A percentile compares a stretch with the other conserved stretches of the same genome.
Conservation (phyloP, 2,113 vertebrate genomes). For the Callithrix jacchus region DNA sequence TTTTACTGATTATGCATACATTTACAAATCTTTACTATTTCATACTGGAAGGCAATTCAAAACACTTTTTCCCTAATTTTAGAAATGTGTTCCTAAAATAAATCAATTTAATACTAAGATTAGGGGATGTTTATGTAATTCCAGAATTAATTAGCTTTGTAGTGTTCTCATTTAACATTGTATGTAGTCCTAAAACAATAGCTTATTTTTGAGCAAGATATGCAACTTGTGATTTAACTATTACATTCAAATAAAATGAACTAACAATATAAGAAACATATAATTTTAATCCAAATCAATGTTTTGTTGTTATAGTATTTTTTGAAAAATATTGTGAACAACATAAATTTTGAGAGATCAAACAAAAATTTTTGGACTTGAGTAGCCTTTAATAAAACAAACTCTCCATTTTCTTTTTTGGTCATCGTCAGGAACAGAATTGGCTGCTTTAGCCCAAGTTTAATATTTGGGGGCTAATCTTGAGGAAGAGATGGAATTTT, state of each 20-base stretch:
- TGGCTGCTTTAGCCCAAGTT: not conserved
- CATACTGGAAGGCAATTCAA: not conserved
- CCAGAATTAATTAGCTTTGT: not conserved
- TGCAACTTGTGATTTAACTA: not conserved
- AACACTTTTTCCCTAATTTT: not conserved
- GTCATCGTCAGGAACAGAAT: conserved; percentile 8
- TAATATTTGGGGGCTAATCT: not conserved
- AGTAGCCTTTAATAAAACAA: not conserved
- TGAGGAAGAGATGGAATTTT: not conserved
- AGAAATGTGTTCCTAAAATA: not conserved
- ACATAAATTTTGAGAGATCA: not conserved
- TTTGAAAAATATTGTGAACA: not conserved
- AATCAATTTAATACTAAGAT: not conserved
- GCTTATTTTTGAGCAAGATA: not conserved
- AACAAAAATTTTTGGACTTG: not conserved
- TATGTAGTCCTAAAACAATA: not conserved
- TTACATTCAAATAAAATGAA: not conserved
- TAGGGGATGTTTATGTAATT: not conserved
- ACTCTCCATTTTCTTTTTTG: not conserved
- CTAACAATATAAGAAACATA: not conserved
- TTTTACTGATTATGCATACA: not conserved
- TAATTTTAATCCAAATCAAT: not conserved
- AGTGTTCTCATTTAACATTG: not conserved
- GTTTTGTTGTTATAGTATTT: not conserved
- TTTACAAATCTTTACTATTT: not conserved